These are phyloP conservation scores for Eristalis pertinax DNA, from an alignment of 2,888 invertebrate genomes.

Conservation along the genomic window DNA sequence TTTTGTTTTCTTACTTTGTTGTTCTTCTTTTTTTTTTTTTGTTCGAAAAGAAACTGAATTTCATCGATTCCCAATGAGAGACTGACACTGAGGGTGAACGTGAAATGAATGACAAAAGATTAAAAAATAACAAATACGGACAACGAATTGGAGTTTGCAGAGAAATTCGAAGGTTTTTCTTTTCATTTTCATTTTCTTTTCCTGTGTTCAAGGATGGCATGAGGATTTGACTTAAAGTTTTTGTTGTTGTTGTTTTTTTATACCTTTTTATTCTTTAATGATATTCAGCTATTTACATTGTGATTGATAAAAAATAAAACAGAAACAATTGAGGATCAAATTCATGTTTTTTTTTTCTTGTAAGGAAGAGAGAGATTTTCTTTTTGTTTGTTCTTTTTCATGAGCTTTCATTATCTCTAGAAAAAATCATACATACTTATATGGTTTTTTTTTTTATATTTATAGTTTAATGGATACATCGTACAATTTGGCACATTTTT, in stretches of 20 bases:
- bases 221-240: constrained; percentile 62
- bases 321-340: constrained; percentile 46
- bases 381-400: not conserved
- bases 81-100: not conserved
- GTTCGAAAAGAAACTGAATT: constrained; percentile 12
- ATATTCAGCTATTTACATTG: constrained; percentile 70
- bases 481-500: constrained; percentile 81
- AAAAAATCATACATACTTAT: constrained; percentile 63
- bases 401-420: constrained; percentile 12
- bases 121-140: not conserved
- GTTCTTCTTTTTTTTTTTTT: constrained; percentile 15
- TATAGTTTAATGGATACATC: constrained; percentile 78
- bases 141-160: not conserved
- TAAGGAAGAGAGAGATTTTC: constrained; percentile 70
- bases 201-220: constrained; percentile 56
- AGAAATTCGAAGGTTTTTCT: constrained; percentile 7
- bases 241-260: constrained; percentile 23
- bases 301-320: constrained; percentile 55
- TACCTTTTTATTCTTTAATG: constrained; percentile 32
- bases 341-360: constrained; percentile 52
- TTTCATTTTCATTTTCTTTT: not conserved
- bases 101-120: no score
- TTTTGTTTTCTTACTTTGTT: not conserved
- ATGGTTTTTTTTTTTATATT: constrained; percentile 72
- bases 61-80: not conserved